Evolutionary conservation across 2,797 vertebrate species (phyloP).

Genomic region (Anabas testudineus): DNA sequence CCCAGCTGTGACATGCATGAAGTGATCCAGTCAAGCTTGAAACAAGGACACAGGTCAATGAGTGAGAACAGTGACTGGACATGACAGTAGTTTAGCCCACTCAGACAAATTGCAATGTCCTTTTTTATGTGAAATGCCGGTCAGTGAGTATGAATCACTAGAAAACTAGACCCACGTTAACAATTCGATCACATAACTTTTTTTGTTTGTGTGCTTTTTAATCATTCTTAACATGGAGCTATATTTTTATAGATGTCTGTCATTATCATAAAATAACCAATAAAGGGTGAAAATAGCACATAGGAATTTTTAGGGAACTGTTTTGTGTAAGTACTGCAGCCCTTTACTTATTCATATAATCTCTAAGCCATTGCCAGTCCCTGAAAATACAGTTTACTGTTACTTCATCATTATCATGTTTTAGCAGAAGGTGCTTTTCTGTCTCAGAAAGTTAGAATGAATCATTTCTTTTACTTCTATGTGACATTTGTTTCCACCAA

Average conservation of each 20-base stretch:
- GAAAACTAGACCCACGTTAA: slow-evolving; percentile 1
- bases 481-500: slow-evolving; percentile 5
- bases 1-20: slow-evolving; percentile 37
- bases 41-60: slow-evolving; percentile 49
- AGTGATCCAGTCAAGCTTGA: slow-evolving; percentile 33
- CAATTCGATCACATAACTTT: too few species aligned
- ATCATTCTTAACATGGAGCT: background rate
- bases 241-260: background rate
- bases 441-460: background rate
- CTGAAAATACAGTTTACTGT: background rate
- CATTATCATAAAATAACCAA: background rate
- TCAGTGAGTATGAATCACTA: background rate
- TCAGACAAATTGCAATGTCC: slow-evolving; percentile 4
- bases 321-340: background rate
- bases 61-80: slow-evolving; percentile 32
- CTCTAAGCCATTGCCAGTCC: background rate
- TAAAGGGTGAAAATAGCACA: slow-evolving; percentile 3
- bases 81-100: slow-evolving; percentile 13
- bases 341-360: slow-evolving; percentile 1
- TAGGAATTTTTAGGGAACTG: background rate
- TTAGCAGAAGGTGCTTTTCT: background rate
- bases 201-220: background rate
- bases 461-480: background rate
- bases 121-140: background rate
- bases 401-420: background rate